Evolutionary conservation across 35 echinoderm and acorn worm species (phyloP).

Genomic region (Ophiothrix spiculata): DNA sequence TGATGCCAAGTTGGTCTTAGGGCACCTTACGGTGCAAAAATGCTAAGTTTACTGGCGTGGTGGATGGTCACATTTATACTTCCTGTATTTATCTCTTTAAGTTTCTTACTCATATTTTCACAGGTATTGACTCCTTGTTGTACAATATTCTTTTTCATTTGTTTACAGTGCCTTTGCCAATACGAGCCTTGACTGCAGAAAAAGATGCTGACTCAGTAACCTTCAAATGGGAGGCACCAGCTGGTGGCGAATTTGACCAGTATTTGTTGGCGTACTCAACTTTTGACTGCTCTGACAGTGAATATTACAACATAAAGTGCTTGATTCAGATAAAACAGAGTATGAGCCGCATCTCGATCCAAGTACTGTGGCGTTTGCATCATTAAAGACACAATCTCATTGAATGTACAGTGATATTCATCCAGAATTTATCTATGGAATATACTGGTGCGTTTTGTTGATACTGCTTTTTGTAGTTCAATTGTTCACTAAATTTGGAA

Average conservation of each 20-base stretch:
- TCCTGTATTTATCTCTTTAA: too few species aligned
- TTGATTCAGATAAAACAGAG: background rate
- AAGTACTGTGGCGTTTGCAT: background rate
- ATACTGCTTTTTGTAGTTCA: background rate
- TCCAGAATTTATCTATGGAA: too few species aligned
- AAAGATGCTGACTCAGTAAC: background rate
- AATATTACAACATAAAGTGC: background rate
- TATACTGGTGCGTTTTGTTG: background rate
- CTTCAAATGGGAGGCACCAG: background rate
- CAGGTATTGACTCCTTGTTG: too few species aligned
- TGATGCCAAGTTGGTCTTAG: too few species aligned
- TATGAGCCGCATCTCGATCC: background rate
- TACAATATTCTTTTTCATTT: too few species aligned
- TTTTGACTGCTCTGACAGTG: background rate
- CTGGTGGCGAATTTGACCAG: background rate
- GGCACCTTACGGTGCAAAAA: too few species aligned
- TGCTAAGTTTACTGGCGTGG: too few species aligned
- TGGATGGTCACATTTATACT: too few species aligned
- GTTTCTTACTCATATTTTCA: too few species aligned
- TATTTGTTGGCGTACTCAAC: background rate
- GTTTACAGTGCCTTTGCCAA: too few species aligned
- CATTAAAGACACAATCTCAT: background rate
- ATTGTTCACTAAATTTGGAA: background rate
- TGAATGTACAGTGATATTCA: background rate
- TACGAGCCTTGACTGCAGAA: background rate